phyloP scores from a whole-genome alignment of 2,797 vertebrate species.

The Crax fasciolata region DNA sequence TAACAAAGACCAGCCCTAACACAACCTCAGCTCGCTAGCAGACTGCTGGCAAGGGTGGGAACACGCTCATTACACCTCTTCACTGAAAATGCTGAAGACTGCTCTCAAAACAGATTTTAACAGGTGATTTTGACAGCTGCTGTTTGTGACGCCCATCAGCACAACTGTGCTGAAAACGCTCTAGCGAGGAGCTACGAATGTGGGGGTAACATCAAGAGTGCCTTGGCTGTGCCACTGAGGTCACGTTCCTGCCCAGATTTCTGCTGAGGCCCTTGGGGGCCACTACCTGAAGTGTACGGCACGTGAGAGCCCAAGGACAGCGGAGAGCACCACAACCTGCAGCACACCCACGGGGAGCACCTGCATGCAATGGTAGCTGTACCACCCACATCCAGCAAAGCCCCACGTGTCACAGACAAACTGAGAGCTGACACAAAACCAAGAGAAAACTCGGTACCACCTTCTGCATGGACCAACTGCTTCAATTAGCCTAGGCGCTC shows the following conservation, averaged over 20 bases:
- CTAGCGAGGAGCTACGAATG: not conserved
- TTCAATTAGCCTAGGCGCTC: not conserved
- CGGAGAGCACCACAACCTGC: not conserved
- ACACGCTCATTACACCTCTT: not conserved
- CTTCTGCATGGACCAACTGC: not conserved
- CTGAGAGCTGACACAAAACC: conserved; percentile 2
- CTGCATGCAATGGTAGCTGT: not conserved
- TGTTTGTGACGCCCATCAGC: not conserved
- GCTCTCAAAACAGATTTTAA: not conserved
- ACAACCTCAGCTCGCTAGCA: not conserved
- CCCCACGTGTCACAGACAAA: not conserved
- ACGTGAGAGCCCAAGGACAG: not conserved
- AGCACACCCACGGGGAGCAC: not conserved
- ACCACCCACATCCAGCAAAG: conserved; percentile 4
- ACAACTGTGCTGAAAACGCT: not conserved
- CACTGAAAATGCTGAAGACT: not conserved
- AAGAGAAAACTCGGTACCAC: not conserved
- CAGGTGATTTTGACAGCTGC: not conserved
- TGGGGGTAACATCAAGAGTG: not conserved
- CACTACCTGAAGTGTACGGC: rapidly evolving
- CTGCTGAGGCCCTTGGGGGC: not conserved
- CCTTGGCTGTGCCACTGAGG: not conserved
- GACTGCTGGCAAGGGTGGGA: not conserved
- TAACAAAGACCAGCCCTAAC: not conserved
- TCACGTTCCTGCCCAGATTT: not conserved